Conservation (phyloP, 2,797 vertebrate species). For the Pseudocheirus occidentalis region DNA sequence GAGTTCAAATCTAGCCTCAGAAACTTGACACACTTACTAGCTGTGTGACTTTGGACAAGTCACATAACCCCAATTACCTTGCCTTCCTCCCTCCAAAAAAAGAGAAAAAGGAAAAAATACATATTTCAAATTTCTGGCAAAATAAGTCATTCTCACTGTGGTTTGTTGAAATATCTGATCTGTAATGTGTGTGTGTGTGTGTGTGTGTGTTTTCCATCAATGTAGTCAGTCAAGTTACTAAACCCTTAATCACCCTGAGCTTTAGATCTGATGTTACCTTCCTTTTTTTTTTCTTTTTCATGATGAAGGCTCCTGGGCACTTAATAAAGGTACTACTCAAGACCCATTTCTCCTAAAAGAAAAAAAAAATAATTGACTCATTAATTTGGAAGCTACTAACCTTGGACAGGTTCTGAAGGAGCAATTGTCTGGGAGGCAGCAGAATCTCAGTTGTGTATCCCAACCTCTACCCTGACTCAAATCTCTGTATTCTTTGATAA, state of each 20-base stretch:
- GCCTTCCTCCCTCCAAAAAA: no score
- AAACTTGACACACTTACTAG: no score
- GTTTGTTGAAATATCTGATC: neutral
- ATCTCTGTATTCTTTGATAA: neutral
- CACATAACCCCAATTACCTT: no score
- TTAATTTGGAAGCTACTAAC: neutral
- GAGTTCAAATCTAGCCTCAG: no score
- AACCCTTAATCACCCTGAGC: neutral
- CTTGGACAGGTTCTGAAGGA: neutral
- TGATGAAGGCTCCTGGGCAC: neutral
- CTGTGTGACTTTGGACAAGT: no score
- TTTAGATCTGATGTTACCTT: neutral
- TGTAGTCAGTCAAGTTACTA: neutral
- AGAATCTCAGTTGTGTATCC: neutral
- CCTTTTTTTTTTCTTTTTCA: neutral
- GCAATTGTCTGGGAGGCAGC: neutral
- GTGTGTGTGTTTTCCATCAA: no score
- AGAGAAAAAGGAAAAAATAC: neutral
- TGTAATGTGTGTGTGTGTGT: neutral
- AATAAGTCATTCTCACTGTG: neutral
- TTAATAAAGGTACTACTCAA: neutral
- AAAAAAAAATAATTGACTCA: neutral
- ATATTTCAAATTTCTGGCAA: slow-evolving; percentile 4
- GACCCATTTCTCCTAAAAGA: neutral
- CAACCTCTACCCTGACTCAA: neutral